These are phyloP conservation scores for Rhineura floridana DNA, from an alignment of 2,113 vertebrate species.

Conservation along the genomic window DNA sequence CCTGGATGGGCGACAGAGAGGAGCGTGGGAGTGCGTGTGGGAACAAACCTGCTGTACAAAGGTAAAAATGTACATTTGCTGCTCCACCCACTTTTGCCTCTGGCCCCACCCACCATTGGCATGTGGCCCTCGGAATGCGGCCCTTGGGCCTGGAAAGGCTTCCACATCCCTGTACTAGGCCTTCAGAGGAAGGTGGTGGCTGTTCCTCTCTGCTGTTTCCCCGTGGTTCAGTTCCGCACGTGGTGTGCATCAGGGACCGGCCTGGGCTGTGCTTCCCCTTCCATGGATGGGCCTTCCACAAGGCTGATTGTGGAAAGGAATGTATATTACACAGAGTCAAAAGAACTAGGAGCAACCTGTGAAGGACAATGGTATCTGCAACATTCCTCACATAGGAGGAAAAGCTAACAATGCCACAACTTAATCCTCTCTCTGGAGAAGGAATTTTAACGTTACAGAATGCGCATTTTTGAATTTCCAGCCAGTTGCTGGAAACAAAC, in stretches of 20 bases:
- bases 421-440: conserved; percentile 59
- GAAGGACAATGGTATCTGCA: background rate
- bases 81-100: too few relatives aligned
- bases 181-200: background rate
- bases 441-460: conserved; percentile 65
- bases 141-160: too few relatives aligned
- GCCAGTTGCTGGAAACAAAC: conserved; percentile 48
- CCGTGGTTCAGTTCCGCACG: background rate
- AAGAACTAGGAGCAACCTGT: conserved; percentile 23
- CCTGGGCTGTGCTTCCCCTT: background rate
- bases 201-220: background rate
- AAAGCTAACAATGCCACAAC: conserved; percentile 58
- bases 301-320: background rate
- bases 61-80: too few relatives aligned
- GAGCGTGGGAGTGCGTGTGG: too few relatives aligned
- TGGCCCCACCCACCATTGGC: too few relatives aligned
- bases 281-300: too few relatives aligned
- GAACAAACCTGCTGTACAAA: too few relatives aligned
- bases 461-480: conserved; percentile 67
- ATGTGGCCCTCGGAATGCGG: too few relatives aligned
- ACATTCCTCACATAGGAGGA: conserved; percentile 43
- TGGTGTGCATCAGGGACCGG: background rate
- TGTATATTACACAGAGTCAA: background rate
- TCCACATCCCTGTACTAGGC: background rate
- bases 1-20: too few relatives aligned